Evolutionary conservation across 2,888 invertebrate species (phyloP), one percentile per base, ranked within the genome.

Genomic region (Pristionchus maxplancki): DNA sequence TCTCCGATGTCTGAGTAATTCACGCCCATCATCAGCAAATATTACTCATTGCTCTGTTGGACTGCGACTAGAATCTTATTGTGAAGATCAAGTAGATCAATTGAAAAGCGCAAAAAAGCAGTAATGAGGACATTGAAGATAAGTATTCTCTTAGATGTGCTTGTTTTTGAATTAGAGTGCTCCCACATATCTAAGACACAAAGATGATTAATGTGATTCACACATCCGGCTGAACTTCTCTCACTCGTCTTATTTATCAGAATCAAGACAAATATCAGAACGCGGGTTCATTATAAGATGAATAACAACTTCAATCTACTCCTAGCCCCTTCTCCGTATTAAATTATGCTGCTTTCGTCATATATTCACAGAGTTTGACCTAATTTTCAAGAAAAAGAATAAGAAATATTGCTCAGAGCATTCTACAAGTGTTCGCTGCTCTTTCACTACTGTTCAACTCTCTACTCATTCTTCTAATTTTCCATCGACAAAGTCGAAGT

Each of bases 1-100:
- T 58, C 58, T 58, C 71, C 37, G 71, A 71, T 71, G 71, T 31
- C 31, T 37, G 37, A 71, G 71, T 71, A 37, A 71, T 64, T 31
- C 31, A 11, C 71, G 17, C 71, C 71, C 71, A 24, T 20, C 37
- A 17, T 37, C 37, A 17, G 20, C 71, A 71, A 34, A 71, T 20
- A 71, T 71, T 71, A 71, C 37, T 71, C 71, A 71, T 20, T 37
- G 34, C 71, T 71, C 20, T 37, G 37, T 17, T 71, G 34, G 71
- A 37, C 8, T 64, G 24, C 20, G 20, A 58, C 31, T 64, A 64
- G 64, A 64, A 13, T 64, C 31, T 64, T 31, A 64, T 64, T 31
- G 17, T 31, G 8, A 31, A 64, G 31, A 31, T 31, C 64, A 31
- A 31, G 0, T 6, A 64, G 64, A 31, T 28, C 5, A 31, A 64